Conservation (phyloP, 2,113 vertebrate species). For the Chitala chitala region DNA sequence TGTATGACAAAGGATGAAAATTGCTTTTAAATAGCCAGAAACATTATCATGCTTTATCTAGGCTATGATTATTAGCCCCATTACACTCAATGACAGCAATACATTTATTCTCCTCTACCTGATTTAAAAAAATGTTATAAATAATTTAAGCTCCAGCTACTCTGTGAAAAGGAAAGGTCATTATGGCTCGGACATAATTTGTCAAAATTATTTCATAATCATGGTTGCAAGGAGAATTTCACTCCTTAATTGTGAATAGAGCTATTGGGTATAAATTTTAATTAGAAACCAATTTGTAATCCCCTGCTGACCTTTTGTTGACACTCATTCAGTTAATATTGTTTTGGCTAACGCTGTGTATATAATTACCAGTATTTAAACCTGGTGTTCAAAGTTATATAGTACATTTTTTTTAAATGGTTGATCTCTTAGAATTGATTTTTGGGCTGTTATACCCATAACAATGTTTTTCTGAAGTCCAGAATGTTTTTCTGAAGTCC, state of each 20-base stretch:
- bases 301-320: slow-evolving; percentile 34
- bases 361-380: neutral
- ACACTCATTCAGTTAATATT: slow-evolving; percentile 23
- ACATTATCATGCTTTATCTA: slow-evolving; percentile 58
- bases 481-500: neutral
- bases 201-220: slow-evolving; percentile 69
- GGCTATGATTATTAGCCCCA: slow-evolving; percentile 65
- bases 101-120: slow-evolving; percentile 67
- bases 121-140: slow-evolving; percentile 66
- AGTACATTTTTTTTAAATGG: too few relatives aligned
- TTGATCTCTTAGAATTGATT: neutral
- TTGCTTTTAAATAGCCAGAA: slow-evolving; percentile 42
- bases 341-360: slow-evolving; percentile 22
- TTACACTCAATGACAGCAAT: slow-evolving; percentile 66
- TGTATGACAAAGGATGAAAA: slow-evolving; percentile 34
- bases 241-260: slow-evolving; percentile 59
- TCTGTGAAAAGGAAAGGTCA: slow-evolving; percentile 55
- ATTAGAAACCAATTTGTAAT: slow-evolving; percentile 57
- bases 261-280: slow-evolving; percentile 59
- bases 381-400: neutral
- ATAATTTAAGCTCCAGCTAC: slow-evolving; percentile 52
- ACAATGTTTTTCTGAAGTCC: neutral
- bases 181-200: slow-evolving; percentile 58
- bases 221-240: slow-evolving; percentile 54
- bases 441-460: neutral